These are phyloP conservation scores for Capitulum mitella DNA, from an alignment of 2,888 invertebrate genomes.

Conservation along the genomic window DNA sequence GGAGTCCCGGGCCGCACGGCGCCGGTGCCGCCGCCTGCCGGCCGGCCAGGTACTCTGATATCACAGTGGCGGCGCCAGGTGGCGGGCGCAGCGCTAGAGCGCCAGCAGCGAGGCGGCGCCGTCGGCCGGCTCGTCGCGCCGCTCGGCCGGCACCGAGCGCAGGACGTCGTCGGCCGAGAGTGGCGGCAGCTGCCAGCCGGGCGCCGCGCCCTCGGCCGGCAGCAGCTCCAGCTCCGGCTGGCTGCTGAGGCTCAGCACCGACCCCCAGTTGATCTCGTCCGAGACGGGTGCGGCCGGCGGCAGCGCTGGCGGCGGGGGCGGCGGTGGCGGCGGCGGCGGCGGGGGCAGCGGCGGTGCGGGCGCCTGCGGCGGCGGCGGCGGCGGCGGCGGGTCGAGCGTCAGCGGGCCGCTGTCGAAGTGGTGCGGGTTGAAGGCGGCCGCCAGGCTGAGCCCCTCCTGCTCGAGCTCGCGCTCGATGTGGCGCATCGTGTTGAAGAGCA, in stretches of 20 bases:
- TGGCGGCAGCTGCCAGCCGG: constrained; percentile 33
- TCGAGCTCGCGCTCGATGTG: constrained; percentile 85
- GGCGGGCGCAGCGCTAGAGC: constrained; percentile 6
- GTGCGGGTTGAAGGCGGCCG: constrained; percentile 35
- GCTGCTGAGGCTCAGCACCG: constrained; percentile 75
- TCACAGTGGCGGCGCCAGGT: constrained; percentile 9
- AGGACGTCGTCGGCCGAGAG: constrained; percentile 46
- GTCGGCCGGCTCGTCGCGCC: constrained; percentile 1
- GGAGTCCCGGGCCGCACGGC: not conserved
- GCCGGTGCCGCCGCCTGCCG: not conserved
- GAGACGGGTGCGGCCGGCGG: constrained; percentile 41
- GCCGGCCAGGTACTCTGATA: constrained; percentile 13
- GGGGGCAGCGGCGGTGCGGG: constrained; percentile 43
- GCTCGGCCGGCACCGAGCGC: constrained; percentile 41
- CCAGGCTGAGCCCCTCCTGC: constrained; percentile 44
- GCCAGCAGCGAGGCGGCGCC: not conserved
- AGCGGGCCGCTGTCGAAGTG: constrained; percentile 29
- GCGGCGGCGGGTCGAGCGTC: constrained; percentile 27
- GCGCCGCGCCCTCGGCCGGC: constrained; percentile 17
- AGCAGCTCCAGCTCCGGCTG: constrained; percentile 66
- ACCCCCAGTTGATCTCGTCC: constrained; percentile 81
- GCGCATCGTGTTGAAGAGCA: constrained; percentile 85
- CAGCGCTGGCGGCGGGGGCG: constrained; percentile 38
- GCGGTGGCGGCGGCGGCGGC: constrained; percentile 41
- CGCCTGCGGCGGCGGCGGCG: no score